A percentile compares a stretch with the other conserved stretches of the same genome.
Evolutionary conservation across 1,140 invertebrate species (phyloP).

Genomic region (Drosophila bifasciata): DNA sequence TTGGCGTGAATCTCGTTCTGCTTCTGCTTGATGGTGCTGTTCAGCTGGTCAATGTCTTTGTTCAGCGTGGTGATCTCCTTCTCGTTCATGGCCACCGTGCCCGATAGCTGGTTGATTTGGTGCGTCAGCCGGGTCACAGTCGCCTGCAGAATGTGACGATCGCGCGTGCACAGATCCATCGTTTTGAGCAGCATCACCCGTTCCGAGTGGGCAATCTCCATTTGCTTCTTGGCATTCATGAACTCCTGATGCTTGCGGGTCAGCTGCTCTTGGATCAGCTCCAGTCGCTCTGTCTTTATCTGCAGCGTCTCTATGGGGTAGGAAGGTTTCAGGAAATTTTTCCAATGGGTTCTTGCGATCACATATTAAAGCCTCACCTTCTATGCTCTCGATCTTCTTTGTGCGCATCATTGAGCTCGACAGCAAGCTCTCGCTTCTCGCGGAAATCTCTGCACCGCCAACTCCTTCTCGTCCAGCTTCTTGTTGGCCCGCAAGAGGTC

Average conservation of each 20-base stretch:
- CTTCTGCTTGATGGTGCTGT: conserved; percentile 88
- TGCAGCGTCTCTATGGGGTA: conserved; percentile 1
- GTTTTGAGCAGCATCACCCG: conserved; percentile 87
- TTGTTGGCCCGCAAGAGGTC: conserved; percentile 10
- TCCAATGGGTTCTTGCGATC: too few relatives aligned
- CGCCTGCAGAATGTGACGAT: conserved; percentile 86
- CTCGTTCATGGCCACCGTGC: conserved; percentile 35
- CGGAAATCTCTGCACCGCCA: conserved; percentile 16
- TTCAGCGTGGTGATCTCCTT: conserved; percentile 33
- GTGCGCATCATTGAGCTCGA: conserved; percentile 29
- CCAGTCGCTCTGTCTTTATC: conserved; percentile 79
- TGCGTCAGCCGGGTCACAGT: conserved; percentile 85
- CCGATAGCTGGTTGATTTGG: conserved; percentile 59
- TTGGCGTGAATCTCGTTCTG: conserved; percentile 84
- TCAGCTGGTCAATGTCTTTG: conserved; percentile 85
- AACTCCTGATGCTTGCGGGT: conserved; percentile 86
- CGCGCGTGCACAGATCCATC: conserved; percentile 86
- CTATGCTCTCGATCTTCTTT: conserved; percentile 56
- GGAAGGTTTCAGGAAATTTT: not conserved
- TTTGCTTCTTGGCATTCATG: conserved; percentile 86
- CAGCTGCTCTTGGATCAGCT: conserved; percentile 86
- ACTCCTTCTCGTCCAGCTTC: conserved; percentile 24
- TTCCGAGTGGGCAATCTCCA: conserved; percentile 87
- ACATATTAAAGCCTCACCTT: conserved; percentile 28
- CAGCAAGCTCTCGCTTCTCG: conserved; percentile 29